Percentiles rank a stretch among this genome's conserved stretches.
phyloP scores from a whole-genome alignment of 2,888 invertebrate genomes.

The Tenthredo distinguenda region DNA sequence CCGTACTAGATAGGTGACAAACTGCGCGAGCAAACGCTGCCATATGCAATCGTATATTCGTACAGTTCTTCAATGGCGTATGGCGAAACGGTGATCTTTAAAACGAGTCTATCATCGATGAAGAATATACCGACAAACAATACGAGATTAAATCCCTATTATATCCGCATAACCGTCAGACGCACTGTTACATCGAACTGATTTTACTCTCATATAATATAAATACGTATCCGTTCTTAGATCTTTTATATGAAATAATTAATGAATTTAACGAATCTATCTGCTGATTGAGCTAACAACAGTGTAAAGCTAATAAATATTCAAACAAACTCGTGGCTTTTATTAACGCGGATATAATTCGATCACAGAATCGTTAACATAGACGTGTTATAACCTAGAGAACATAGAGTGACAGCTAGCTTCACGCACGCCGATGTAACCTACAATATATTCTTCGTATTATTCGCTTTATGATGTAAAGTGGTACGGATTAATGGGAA shows the following conservation, averaged over 20 bases:
- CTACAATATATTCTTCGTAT: background rate
- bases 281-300: background rate
- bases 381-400: background rate
- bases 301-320: background rate
- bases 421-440: background rate
- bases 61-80: slow-evolving; percentile 34
- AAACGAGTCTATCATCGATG: background rate
- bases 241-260: background rate
- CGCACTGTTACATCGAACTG: background rate
- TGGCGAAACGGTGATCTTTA: background rate
- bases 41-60: slow-evolving; percentile 37
- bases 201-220: background rate
- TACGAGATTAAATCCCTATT: background rate
- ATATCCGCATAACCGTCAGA: background rate
- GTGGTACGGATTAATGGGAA: background rate
- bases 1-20: background rate
- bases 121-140: background rate
- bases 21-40: slow-evolving; percentile 36
- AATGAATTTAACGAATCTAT: background rate
- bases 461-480: background rate
- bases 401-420: slow-evolving; percentile 5
- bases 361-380: background rate
- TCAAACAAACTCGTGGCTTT: background rate
- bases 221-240: background rate
- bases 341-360: background rate